Percentiles rank a stretch among this genome's conserved stretches.
Conservation (phyloP, 1,140 invertebrate genomes). For the Drosophila azteca region DNA sequence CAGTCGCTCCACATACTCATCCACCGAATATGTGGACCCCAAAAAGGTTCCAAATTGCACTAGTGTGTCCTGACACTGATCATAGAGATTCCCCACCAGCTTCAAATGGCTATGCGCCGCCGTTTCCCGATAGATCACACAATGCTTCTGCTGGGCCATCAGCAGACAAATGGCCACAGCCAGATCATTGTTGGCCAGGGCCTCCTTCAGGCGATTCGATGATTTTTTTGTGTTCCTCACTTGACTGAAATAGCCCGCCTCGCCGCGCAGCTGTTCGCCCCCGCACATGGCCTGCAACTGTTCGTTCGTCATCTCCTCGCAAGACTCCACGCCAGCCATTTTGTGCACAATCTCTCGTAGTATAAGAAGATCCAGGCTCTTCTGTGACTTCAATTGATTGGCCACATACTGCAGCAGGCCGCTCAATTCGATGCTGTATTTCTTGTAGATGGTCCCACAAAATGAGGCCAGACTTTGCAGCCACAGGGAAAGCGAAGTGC, state of each 20-base stretch:
- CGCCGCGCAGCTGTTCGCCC: constrained; percentile 96
- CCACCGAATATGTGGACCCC: constrained; percentile 94
- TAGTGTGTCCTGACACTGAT: constrained; percentile 98
- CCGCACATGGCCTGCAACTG: constrained; percentile 98
- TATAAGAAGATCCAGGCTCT: constrained; percentile 97
- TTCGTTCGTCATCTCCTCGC: constrained; percentile 97
- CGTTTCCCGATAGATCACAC: constrained; percentile 94
- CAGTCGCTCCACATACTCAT: constrained; percentile 95
- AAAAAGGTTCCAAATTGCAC: constrained; percentile 99
- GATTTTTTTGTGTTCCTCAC: constrained; percentile 98
- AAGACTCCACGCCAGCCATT: constrained; percentile 99
- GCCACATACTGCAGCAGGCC: constrained; percentile 98
- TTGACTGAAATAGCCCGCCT: constrained; percentile 98
- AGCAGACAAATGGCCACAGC: constrained; percentile 96
- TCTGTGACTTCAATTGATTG: constrained; percentile 97
- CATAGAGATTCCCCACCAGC: constrained; percentile 91
- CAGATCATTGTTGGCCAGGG: constrained; percentile 93
- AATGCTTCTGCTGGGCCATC: constrained; percentile 98
- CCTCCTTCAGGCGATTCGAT: constrained; percentile 97
- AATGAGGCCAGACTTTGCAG: constrained; percentile 97
- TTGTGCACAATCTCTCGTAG: constrained; percentile 99
- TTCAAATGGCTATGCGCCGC: constrained; percentile 95
- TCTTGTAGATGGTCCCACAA: constrained; percentile 97
- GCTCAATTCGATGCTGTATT: constrained; percentile 97
- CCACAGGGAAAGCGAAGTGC: constrained; percentile 97